Evolutionary conservation across 2,888 invertebrate genomes (phyloP).

Genomic region (Eristalis arbustorum): DNA sequence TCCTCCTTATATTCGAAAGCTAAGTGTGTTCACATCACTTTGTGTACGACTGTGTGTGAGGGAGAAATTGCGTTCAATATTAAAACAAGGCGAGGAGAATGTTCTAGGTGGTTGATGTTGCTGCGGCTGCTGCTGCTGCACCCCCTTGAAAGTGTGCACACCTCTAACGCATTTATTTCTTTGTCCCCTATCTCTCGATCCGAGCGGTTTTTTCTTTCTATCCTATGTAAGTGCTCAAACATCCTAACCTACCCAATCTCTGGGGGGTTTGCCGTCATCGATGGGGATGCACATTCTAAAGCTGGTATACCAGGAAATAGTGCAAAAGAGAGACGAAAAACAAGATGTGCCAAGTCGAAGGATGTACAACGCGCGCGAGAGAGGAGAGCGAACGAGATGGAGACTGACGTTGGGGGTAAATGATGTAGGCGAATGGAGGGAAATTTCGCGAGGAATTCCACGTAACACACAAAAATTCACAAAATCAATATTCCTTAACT

Average conservation of each 20-base stretch:
- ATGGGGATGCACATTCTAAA: conserved; percentile 28
- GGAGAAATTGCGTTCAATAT: conserved; percentile 32
- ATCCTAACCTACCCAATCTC: conserved; percentile 2
- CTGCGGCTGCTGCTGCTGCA: neutral
- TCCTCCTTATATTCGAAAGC: conserved; percentile 38
- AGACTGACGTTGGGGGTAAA: neutral
- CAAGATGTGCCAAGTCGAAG: conserved; percentile 1
- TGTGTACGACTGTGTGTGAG: neutral
- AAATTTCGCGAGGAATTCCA: conserved; percentile 64
- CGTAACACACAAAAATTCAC: conserved; percentile 69
- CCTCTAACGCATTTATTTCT: conserved; percentile 29
- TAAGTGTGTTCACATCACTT: conserved; percentile 14
- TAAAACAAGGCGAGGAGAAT: conserved; percentile 37
- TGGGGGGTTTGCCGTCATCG: neutral
- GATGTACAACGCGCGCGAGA: neutral
- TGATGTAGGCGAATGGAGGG: conserved; percentile 30
- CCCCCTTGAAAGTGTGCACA: conserved; percentile 10
- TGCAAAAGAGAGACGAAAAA: conserved; percentile 14
- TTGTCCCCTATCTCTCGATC: neutral
- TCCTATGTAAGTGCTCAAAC: conserved; percentile 31
- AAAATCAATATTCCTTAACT: conserved; percentile 70
- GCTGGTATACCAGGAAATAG: conserved; percentile 7
- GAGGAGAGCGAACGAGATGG: neutral
- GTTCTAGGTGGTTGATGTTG: conserved; percentile 18
- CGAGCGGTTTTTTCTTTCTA: conserved; percentile 15